These are phyloP conservation scores for Neuroterus valhalla DNA, from an alignment of 1,140 invertebrate genomes.

Conservation along the genomic window DNA sequence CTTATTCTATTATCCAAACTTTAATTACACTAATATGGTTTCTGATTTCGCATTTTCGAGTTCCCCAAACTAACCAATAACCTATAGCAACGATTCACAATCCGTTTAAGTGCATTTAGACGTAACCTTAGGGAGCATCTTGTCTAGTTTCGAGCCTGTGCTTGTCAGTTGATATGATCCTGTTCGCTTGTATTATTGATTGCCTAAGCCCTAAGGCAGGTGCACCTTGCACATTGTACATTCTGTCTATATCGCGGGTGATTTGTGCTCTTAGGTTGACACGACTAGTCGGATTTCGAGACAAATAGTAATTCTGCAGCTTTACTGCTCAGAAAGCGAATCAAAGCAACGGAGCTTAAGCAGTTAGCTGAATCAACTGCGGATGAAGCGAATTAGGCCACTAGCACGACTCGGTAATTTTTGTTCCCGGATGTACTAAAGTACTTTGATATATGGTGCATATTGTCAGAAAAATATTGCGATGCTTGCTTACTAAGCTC, in stretches of 20 bases:
- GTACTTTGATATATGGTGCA: constrained; percentile 5
- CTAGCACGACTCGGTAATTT: background rate
- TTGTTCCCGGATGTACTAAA: constrained; percentile 1
- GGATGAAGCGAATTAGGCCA: background rate
- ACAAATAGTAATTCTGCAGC: background rate
- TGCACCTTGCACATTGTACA: background rate
- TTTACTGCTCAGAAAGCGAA: background rate
- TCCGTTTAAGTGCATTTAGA: constrained; percentile 21
- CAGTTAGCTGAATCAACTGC: background rate
- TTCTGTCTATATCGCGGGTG: background rate
- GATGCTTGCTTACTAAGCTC: background rate
- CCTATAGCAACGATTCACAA: background rate
- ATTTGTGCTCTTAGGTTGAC: background rate
- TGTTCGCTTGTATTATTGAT: constrained; percentile 12
- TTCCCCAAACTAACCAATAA: background rate
- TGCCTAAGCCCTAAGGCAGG: background rate
- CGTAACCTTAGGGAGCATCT: constrained; percentile 6
- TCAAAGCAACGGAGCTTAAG: background rate
- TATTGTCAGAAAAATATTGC: constrained; percentile 9
- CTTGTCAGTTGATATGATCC: background rate
- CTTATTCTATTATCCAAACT: too few relatives aligned
- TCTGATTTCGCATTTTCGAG: background rate
- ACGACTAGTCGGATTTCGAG: background rate
- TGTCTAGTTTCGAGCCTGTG: background rate
- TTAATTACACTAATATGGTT: background rate